phyloP scores from a whole-genome alignment of 2,797 vertebrate species.

The Numenius phaeopus region DNA sequence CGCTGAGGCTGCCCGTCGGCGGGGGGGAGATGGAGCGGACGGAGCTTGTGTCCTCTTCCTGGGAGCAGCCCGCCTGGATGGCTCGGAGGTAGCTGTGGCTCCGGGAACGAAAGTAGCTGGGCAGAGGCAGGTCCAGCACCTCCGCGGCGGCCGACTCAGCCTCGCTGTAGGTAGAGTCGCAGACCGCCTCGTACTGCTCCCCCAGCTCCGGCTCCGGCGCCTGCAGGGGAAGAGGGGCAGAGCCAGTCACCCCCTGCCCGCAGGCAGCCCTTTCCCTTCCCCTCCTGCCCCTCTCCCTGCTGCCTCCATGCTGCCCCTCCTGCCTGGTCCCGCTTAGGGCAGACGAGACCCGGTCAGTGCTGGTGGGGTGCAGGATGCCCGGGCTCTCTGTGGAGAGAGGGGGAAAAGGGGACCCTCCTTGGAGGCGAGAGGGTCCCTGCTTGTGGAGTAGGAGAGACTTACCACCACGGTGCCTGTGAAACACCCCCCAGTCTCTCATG shows the following conservation, averaged over 20 bases:
- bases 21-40: constrained; percentile 94
- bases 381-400: neutral
- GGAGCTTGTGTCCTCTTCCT: constrained; percentile 94
- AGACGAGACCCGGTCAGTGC: neutral
- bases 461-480: neutral
- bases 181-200: constrained; percentile 90
- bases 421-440: neutral
- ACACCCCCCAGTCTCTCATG: neutral
- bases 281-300: neutral
- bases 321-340: neutral
- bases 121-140: constrained; percentile 91
- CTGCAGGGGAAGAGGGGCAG: constrained; percentile 78
- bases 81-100: constrained; percentile 99
- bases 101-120: constrained; percentile 96
- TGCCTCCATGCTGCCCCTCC: neutral
- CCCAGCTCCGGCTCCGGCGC: constrained; percentile 89
- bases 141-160: constrained; percentile 88
- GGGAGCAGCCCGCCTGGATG: constrained; percentile 98
- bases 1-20: constrained; percentile 87
- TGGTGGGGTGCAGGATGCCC: neutral
- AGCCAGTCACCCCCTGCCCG: neutral
- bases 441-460: neutral
- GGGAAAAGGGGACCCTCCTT: neutral
- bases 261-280: neutral
- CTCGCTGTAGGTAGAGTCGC: constrained; percentile 91